Percentiles rank a stretch among this genome's conserved stretches.
Evolutionary conservation across 2,797 vertebrate genomes (phyloP).

Genomic region (Rhadinocentrus ornatus): DNA sequence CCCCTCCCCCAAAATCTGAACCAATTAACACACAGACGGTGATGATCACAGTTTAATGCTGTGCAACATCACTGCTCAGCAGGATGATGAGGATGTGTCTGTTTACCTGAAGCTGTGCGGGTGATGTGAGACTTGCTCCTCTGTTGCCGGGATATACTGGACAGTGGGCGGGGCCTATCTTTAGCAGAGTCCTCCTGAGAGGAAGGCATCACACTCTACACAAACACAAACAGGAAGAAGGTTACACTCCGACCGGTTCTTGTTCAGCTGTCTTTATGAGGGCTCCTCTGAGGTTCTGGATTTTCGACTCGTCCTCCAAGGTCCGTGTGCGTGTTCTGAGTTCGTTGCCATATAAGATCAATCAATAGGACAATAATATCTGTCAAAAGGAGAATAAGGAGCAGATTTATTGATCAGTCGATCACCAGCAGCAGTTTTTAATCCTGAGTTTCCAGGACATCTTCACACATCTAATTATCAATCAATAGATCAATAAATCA

Average conservation of each 20-base stretch:
- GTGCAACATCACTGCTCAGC: too few species aligned
- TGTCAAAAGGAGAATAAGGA: background rate
- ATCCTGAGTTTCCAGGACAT: too few species aligned
- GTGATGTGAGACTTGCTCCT: constrained; percentile 91
- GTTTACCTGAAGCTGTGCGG: constrained; percentile 91
- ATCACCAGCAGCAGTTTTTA: background rate
- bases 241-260: background rate
- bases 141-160: constrained; percentile 87
- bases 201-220: constrained; percentile 85
- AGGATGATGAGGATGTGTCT: constrained; percentile 2
- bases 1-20: constrained; percentile 85
- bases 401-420: background rate
- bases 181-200: constrained; percentile 88
- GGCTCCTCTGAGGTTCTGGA: too few species aligned
- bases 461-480: background rate
- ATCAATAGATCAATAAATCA: background rate
- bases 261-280: background rate
- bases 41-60: background rate
- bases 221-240: constrained; percentile 6
- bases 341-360: background rate
- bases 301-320: too few species aligned
- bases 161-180: constrained; percentile 85
- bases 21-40: constrained; percentile 40
- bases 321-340: too few species aligned
- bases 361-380: constrained; percentile 1